Percentiles rank a stretch among this genome's conserved stretches.
phyloP scores from a whole-genome alignment of 2,113 vertebrate genomes.

The Tyrannus savana region DNA sequence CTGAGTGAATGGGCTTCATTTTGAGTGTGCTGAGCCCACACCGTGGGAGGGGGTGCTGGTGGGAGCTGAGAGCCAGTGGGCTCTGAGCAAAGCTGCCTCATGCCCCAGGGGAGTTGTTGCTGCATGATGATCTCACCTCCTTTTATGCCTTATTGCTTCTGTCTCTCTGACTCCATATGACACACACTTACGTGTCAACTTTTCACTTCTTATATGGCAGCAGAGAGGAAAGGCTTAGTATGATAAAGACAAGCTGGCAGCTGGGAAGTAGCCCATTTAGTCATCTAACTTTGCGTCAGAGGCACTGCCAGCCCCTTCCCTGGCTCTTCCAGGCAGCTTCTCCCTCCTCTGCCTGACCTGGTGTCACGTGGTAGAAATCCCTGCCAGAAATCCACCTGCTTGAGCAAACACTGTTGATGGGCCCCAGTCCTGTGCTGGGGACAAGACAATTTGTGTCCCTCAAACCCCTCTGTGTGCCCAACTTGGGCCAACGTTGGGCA shows the following conservation, averaged over 20 bases:
- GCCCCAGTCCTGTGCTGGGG: not conserved
- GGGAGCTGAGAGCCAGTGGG: not conserved
- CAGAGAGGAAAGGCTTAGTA: conserved; percentile 9
- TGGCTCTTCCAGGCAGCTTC: not conserved
- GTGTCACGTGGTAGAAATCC: not conserved
- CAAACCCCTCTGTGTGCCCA: not conserved
- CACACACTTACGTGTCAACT: conserved; percentile 54
- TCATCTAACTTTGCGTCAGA: conserved; percentile 45
- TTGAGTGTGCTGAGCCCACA: not conserved
- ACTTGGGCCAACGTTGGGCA: not conserved
- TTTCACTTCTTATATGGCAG: conserved; percentile 45
- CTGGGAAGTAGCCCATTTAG: conserved; percentile 27
- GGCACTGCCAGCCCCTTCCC: not conserved
- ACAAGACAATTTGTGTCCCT: not conserved
- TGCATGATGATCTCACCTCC: conserved; percentile 57
- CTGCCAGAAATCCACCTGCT: not conserved
- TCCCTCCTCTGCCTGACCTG: not conserved
- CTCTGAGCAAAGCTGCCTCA: not conserved
- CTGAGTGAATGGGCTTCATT: not conserved
- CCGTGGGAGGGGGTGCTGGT: not conserved
- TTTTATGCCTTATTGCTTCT: conserved; percentile 69
- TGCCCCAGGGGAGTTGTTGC: conserved; percentile 10
- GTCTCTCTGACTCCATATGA: conserved; percentile 41
- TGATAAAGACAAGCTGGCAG: conserved; percentile 24
- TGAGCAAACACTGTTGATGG: not conserved